phyloP scores from a whole-genome alignment of 2,797 vertebrate genomes.

The Iguana delicatissima region DNA sequence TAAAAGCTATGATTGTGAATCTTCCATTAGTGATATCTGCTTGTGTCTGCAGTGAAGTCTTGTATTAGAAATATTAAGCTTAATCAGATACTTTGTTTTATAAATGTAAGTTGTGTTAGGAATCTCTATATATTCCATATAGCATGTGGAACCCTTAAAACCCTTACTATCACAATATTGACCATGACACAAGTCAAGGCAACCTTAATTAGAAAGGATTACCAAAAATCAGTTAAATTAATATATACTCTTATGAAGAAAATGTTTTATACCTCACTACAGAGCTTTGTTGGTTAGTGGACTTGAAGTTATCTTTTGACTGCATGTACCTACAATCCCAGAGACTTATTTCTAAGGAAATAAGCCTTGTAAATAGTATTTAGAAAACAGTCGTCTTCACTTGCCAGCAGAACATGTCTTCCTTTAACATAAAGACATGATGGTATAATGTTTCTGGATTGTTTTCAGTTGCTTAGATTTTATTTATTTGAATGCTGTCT shows the following conservation, averaged over 20 bases:
- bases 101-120: neutral
- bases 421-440: constrained; percentile 26
- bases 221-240: neutral
- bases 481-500: accelerated
- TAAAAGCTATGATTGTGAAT: neutral
- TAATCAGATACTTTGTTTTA: neutral
- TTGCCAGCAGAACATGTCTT: neutral
- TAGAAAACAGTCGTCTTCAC: constrained; percentile 6
- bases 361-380: neutral
- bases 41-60: neutral
- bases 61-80: neutral
- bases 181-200: neutral
- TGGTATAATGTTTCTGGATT: neutral
- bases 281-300: neutral
- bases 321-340: neutral
- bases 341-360: constrained; percentile 15
- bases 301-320: neutral
- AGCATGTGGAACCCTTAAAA: too few relatives aligned
- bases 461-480: neutral
- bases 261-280: neutral
- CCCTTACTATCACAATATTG: too few relatives aligned
- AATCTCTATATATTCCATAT: neutral
- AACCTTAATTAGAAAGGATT: neutral
- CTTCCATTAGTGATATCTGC: neutral
- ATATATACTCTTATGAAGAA: too few relatives aligned